Evolutionary conservation across 2,888 invertebrate species (phyloP).

Genomic region (Stenodera caucasica): DNA sequence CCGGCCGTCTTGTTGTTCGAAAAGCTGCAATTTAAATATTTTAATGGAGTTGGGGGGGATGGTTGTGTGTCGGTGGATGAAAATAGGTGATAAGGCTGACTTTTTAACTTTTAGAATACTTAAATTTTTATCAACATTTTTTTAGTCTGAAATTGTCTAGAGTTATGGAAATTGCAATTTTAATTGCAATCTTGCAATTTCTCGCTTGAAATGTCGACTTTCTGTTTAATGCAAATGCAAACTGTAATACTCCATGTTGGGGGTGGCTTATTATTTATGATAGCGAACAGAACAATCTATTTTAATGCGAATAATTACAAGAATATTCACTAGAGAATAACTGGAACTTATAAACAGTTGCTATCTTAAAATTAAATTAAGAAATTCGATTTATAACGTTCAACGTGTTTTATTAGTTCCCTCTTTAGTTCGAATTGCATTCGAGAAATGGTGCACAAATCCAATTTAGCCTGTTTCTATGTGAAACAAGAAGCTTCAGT

Average conservation of each 20-base stretch:
- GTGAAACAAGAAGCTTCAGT: not conserved
- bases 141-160: not conserved
- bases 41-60: slow-evolving; percentile 18
- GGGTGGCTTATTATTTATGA: not conserved
- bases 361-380: not conserved
- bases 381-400: not conserved
- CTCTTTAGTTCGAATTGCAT: not conserved
- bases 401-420: not conserved
- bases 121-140: not conserved
- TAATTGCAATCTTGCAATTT: not conserved
- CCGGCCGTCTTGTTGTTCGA: slow-evolving; percentile 18
- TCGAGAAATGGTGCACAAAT: not conserved
- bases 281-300: not conserved
- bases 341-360: not conserved
- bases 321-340: not conserved
- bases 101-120: not conserved
- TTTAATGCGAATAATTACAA: not conserved
- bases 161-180: not conserved
- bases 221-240: not conserved
- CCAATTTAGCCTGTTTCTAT: not conserved
- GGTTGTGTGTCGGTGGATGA: not conserved
- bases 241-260: not conserved
- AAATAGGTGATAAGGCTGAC: not conserved
- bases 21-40: slow-evolving; percentile 29
- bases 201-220: not conserved